Conservation (phyloP, 23 tunicate genomes). For the Halocynthia aurantium region DNA sequence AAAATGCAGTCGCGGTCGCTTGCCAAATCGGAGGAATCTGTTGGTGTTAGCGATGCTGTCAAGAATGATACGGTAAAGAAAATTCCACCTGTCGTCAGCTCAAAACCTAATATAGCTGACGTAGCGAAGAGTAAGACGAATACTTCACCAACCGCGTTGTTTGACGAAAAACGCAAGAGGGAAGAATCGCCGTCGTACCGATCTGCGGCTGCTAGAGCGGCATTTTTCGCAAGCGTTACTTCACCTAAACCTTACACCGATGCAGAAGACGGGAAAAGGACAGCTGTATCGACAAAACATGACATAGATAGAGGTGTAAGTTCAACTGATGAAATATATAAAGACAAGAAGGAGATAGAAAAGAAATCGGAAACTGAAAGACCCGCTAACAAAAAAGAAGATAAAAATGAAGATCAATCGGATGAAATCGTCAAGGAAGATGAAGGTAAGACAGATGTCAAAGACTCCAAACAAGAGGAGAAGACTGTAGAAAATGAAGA, state of each 20-base stretch:
- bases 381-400: background rate
- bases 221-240: slow-evolving; percentile 35
- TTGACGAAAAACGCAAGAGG: slow-evolving; percentile 2
- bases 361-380: background rate
- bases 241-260: background rate
- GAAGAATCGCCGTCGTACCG: slow-evolving; percentile 26
- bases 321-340: background rate
- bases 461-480: background rate
- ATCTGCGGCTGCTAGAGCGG: slow-evolving; percentile 54
- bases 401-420: background rate
- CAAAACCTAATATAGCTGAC: background rate
- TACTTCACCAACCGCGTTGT: background rate
- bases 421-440: background rate
- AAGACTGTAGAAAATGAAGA: background rate
- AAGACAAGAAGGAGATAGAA: background rate
- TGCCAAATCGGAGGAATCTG: no score
- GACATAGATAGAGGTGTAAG: background rate
- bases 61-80: background rate
- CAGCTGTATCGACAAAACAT: background rate
- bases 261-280: background rate
- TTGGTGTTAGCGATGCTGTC: no score
- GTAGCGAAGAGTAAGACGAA: no score
- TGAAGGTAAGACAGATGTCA: background rate
- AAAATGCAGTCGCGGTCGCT: no score
- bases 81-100: slow-evolving; percentile 8